These are phyloP conservation scores for Archocentrus centrarchus DNA, from an alignment of 2,113 vertebrate species.

Conservation along the genomic window DNA sequence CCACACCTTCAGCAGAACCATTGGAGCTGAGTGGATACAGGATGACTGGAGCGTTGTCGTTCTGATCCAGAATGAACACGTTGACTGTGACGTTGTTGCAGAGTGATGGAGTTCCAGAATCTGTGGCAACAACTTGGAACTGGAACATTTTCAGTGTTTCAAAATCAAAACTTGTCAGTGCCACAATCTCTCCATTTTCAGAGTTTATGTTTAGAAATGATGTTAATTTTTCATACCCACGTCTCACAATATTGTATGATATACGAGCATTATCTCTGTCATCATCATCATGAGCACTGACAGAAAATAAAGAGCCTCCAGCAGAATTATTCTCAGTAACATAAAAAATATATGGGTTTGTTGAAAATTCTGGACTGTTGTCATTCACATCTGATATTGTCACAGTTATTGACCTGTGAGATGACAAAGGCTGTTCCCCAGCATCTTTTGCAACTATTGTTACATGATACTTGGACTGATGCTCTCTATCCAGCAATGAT, in stretches of 20 bases:
- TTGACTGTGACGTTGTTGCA: conserved; percentile 57
- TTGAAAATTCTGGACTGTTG: conserved; percentile 69
- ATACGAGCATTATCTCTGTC: conserved; percentile 70
- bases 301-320: conserved; percentile 64
- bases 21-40: conserved; percentile 54
- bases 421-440: conserved; percentile 58
- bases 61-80: conserved; percentile 63
- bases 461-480: conserved; percentile 61
- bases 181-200: conserved; percentile 63
- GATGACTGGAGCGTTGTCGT: conserved; percentile 61
- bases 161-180: conserved; percentile 53
- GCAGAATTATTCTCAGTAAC: conserved; percentile 70
- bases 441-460: conserved; percentile 72
- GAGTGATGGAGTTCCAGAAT: conserved; percentile 62
- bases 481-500: conserved; percentile 76
- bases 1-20: neutral
- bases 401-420: conserved; percentile 65
- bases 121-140: conserved; percentile 61
- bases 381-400: conserved; percentile 79
- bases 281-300: conserved; percentile 69
- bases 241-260: conserved; percentile 64
- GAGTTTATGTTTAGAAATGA: conserved; percentile 68
- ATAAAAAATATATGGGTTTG: conserved; percentile 60
- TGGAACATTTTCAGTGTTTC: accelerated
- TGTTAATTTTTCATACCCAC: neutral